Evolutionary conservation across 23 tunicate species (phyloP), one percentile per base, ranked within the genome.

Genomic region (Corella eumyota): DNA sequence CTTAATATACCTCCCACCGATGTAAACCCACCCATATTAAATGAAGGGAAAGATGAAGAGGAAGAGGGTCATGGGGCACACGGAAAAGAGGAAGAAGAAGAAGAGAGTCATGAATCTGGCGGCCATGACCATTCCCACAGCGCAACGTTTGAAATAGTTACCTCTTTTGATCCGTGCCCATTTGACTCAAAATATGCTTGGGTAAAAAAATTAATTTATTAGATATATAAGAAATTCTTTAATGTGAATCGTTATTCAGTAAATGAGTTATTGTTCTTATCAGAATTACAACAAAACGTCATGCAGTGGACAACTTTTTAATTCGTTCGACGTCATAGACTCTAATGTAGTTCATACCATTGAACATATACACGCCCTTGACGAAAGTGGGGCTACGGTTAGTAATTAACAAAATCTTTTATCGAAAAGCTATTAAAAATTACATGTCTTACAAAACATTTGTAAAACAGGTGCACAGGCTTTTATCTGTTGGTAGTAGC

Each of bases 111-210:
- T 32, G 21, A 37, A 34, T 6, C 32, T 9, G 37, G 6, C 2
- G 27, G 68, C 6, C 50, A 40, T 13, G 30, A 26, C 2, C 19
- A 48, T 25, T 46, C 50, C 24, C 71, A 66, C 38, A 22, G 56
- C 5, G 45, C 65, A 40, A 32, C 40, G 32, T 59, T 70, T 58
- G 48, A 46, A 22, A 70, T 72, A 19, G 58, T 49, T 7, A 70
- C 81, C 13, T 56, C 44, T 19, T 75, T 75, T 37, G 71, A 75
- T 55, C 81, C 81, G 19, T 75, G 81, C 29, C 58, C 47, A 17
- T 75, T 66, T 37, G 61, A 51, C 21, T 75, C 81, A 3, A 38
- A 30, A 4, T 75, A 50, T 30, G 62, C 23, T 4, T 75, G 81
- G 81, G 81, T 75, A 36, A 61, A 66, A 27, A 17, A 49, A 5